Percentiles rank a stretch among this genome's conserved stretches.
phyloP scores from a whole-genome alignment of 2,888 invertebrate species.

The Catonia carolina region DNA sequence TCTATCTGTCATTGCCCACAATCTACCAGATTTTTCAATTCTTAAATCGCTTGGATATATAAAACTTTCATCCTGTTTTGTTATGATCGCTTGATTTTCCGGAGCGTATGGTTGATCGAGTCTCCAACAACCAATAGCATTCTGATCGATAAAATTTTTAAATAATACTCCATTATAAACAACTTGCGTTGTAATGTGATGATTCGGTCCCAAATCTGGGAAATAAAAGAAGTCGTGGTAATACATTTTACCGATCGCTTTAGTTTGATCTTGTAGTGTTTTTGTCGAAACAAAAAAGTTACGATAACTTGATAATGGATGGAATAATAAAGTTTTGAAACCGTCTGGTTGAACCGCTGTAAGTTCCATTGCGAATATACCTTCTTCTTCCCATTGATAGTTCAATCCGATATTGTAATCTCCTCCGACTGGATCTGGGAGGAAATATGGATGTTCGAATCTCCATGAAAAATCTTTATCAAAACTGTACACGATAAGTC shows the following conservation, averaged over 20 bases:
- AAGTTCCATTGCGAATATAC: conserved; percentile 70
- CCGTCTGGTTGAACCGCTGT: conserved; percentile 61
- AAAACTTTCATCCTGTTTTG: conserved; percentile 65
- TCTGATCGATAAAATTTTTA: conserved; percentile 71
- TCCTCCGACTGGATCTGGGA: conserved; percentile 63
- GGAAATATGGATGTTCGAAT: conserved; percentile 68
- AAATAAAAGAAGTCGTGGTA: conserved; percentile 48
- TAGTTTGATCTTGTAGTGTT: conserved; percentile 56
- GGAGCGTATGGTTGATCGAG: conserved; percentile 52
- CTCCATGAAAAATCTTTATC: conserved; percentile 71
- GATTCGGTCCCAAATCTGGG: conserved; percentile 54
- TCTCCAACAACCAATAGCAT: conserved; percentile 79
- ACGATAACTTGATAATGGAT: conserved; percentile 68
- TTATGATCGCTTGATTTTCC: conserved; percentile 55
- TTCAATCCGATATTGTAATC: conserved; percentile 50
- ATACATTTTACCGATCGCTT: conserved; percentile 57
- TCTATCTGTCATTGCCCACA: conserved; percentile 74
- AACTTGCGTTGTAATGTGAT: conserved; percentile 65
- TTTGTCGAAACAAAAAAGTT: conserved; percentile 74
- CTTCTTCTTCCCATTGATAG: conserved; percentile 80
- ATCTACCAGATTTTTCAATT: conserved; percentile 42
- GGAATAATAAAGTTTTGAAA: conserved; percentile 66
- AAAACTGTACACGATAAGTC: conserved; percentile 72
- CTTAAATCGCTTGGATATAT: conserved; percentile 76
- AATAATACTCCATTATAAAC: conserved; percentile 56